These are phyloP conservation scores for Etheostoma spectabile DNA, from an alignment of 2,113 vertebrate species.

Conservation along the genomic window DNA sequence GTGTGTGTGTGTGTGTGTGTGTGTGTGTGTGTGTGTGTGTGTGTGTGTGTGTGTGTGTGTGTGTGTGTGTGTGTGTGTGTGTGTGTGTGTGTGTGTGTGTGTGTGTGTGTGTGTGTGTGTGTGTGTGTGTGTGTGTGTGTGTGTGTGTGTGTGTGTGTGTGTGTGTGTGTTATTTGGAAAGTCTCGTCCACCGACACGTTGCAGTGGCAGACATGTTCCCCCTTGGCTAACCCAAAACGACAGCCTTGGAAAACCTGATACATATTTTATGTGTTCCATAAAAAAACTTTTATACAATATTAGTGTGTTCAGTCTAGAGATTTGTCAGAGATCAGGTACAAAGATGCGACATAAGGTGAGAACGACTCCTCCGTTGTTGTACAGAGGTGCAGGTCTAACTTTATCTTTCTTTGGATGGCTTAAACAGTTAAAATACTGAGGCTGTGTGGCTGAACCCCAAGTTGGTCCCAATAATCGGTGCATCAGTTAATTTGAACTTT, in stretches of 20 bases:
- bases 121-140: neutral
- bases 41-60: constrained; percentile 21
- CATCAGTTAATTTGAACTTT: neutral
- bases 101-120: neutral
- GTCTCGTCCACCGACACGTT: constrained; percentile 50
- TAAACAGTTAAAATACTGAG: too few species aligned
- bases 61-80: neutral
- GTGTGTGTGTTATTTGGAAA: constrained; percentile 47
- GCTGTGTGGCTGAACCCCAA: too few species aligned
- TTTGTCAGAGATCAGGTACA: constrained; percentile 4
- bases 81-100: neutral
- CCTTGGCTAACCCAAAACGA: constrained; percentile 66
- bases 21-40: neutral
- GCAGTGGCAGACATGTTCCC: constrained; percentile 60
- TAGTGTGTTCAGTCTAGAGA: neutral
- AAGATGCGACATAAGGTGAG: neutral
- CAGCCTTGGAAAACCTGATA: constrained; percentile 46
- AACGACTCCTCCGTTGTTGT: neutral
- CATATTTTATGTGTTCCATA: constrained; percentile 54
- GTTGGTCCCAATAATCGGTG: too few species aligned
- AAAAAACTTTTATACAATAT: constrained; percentile 33
- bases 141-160: constrained; percentile 18
- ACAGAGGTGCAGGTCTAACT: neutral
- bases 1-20: neutral
- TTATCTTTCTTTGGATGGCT: neutral